These are phyloP conservation scores for Anadara kagoshimensis DNA, from an alignment of 1,140 invertebrate genomes.

Conservation along the genomic window DNA sequence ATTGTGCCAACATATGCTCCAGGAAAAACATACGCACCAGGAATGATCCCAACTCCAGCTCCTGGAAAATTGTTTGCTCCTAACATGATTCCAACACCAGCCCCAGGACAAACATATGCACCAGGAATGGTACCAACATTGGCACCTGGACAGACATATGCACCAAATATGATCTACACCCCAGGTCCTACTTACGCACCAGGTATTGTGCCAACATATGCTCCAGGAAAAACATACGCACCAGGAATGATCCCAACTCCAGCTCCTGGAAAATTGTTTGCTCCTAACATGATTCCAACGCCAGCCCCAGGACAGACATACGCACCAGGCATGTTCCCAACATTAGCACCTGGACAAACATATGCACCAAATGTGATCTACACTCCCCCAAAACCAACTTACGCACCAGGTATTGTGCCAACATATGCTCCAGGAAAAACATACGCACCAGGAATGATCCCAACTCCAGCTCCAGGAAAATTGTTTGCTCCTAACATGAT, in stretches of 20 bases:
- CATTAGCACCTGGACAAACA: background rate
- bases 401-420: background rate
- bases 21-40: too few species aligned
- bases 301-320: conserved; percentile 1
- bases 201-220: too few species aligned
- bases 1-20: too few species aligned
- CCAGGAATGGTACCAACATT: background rate
- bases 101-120: background rate
- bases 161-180: conserved; percentile 6
- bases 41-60: too few species aligned
- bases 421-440: background rate
- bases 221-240: too few species aligned
- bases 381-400: too few species aligned
- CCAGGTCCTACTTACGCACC: background rate
- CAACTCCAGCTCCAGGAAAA: conserved; percentile 13
- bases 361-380: background rate
- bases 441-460: background rate
- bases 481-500: background rate
- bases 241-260: background rate
- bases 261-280: background rate
- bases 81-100: background rate
- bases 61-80: too few species aligned
- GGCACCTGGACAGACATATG: background rate
- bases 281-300: conserved; percentile 1
- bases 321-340: background rate